Percentiles rank a stretch among this genome's conserved stretches.
Evolutionary conservation across 1,140 invertebrate genomes (phyloP).

Genomic region (Polypedilum pembai): DNA sequence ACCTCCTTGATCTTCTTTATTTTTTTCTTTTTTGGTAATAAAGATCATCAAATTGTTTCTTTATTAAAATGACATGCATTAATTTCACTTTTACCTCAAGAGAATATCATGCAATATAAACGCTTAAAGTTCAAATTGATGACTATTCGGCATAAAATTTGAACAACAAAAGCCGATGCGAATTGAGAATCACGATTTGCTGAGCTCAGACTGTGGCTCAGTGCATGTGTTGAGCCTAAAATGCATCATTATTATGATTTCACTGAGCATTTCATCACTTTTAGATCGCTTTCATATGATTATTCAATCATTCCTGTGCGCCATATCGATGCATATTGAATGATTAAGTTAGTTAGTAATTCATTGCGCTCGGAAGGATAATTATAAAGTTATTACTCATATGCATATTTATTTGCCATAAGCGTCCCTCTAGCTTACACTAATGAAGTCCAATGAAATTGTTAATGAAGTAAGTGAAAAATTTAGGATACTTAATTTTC

Average conservation of each 20-base stretch:
- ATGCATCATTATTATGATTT: slow-evolving; percentile 1
- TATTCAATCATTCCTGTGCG: slow-evolving; percentile 8
- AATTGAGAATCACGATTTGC: slow-evolving; percentile 9
- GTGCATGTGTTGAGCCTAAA: neutral
- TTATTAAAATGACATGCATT: neutral
- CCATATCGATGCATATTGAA: too few species aligned
- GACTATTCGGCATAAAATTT: neutral
- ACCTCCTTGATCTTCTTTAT: too few species aligned
- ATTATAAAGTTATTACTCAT: too few species aligned
- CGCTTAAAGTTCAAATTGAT: slow-evolving; percentile 26
- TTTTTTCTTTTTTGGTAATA: too few species aligned
- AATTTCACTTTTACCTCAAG: neutral
- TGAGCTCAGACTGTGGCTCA: neutral
- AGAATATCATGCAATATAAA: neutral
- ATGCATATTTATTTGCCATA: too few species aligned
- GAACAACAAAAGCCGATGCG: neutral
- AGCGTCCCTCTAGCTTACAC: neutral
- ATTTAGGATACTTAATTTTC: too few species aligned
- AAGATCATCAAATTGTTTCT: too few species aligned
- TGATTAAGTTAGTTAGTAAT: too few species aligned
- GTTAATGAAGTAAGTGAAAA: neutral
- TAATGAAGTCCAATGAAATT: neutral
- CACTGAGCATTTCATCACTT: slow-evolving; percentile 25
- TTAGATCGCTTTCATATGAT: slow-evolving; percentile 15
- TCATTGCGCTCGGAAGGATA: too few species aligned